These are phyloP conservation scores for Chironomus riparius DNA, from an alignment of 2,888 invertebrate genomes.

Conservation along the genomic window DNA sequence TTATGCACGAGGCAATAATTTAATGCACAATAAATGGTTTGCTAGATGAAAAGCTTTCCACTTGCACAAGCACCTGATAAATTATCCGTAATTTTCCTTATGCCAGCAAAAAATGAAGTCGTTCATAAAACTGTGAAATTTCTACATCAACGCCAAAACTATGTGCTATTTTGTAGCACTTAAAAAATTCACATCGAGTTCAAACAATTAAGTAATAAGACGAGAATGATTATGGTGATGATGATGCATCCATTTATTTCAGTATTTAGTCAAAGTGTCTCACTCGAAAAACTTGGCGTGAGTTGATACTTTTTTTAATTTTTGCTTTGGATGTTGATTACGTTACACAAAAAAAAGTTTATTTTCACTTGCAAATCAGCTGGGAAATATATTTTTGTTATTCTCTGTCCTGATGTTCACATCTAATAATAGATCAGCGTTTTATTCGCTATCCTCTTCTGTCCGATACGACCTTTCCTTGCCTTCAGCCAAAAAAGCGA, in stretches of 20 bases:
- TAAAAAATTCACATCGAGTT: no score
- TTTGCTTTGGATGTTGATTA: not conserved
- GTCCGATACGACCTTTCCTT: not conserved
- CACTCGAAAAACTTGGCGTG: not conserved
- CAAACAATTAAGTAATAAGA: no score
- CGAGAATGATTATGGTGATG: not conserved
- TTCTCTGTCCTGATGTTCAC: not conserved
- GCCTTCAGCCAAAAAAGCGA: not conserved
- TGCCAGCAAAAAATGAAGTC: no score
- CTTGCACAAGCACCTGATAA: no score
- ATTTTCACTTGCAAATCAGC: constrained; percentile 1
- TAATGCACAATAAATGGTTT: no score
- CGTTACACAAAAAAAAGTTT: not conserved
- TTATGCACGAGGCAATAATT: no score
- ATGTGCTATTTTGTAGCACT: no score
- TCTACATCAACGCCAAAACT: no score
- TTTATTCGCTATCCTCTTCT: not conserved
- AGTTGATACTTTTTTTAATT: not conserved
- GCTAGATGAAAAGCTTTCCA: no score
- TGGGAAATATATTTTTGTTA: constrained; percentile 1
- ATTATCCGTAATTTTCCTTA: no score
- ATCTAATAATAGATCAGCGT: not conserved
- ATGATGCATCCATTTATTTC: not conserved
- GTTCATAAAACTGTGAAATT: no score
- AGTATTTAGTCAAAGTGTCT: constrained; percentile 17